Percentiles rank a stretch among this genome's conserved stretches.
Evolutionary conservation across 2,797 vertebrate genomes (phyloP).

Genomic region (Aphelocoma californica): DNA sequence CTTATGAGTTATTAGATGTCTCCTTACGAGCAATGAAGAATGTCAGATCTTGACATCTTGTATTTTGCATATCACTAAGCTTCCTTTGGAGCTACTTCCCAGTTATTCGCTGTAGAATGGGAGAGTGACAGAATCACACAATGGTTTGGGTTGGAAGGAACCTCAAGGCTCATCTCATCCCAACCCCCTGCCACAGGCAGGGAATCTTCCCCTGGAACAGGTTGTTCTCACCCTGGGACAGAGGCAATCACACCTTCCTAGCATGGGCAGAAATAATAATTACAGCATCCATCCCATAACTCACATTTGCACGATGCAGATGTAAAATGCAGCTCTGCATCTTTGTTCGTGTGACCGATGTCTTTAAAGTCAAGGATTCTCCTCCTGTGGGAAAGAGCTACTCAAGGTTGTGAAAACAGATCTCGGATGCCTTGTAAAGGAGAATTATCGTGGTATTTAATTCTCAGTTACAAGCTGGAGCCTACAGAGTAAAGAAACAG

Average conservation of each 20-base stretch:
- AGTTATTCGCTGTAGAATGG: background rate
- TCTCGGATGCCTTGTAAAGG: background rate
- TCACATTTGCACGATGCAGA: background rate
- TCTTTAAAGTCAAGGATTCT: background rate
- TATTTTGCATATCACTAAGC: conserved; percentile 7
- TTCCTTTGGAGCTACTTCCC: background rate
- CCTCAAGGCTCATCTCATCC: background rate
- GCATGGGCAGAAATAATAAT: background rate
- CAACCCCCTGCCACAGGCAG: background rate
- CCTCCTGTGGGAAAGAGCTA: background rate
- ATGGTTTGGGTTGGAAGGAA: background rate
- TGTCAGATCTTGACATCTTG: conserved; percentile 52
- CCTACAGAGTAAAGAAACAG: background rate
- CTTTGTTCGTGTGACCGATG: background rate
- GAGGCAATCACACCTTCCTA: background rate
- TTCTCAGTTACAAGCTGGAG: background rate
- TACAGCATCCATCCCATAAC: background rate
- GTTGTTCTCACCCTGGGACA: background rate
- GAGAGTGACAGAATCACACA: background rate
- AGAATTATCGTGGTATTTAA: conserved; percentile 15
- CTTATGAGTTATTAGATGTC: conserved; percentile 55
- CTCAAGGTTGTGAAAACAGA: background rate
- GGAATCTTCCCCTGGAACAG: background rate
- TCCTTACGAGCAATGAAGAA: conserved; percentile 17
- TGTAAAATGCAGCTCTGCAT: background rate